Base-by-base conservation (phyloP, 2,113 vertebrate species). In the Trochalopteron elliotii region DNA sequence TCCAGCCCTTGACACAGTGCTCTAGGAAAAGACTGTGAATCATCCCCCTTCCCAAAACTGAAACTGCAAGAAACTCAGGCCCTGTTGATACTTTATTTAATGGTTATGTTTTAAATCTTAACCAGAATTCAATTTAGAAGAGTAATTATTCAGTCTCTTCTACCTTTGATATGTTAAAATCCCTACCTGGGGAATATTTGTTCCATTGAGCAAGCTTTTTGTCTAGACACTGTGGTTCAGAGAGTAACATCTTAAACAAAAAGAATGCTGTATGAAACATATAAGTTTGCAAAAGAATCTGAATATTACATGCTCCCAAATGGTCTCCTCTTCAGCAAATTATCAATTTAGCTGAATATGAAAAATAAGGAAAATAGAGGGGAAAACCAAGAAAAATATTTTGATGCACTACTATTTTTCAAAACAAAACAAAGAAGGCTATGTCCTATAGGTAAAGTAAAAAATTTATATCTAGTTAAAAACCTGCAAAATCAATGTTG, bases 1-100 rank as follows among this genome's bases (percentile, higher is more conserved):
- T 42, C 35, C 65, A 53, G 30, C 25, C 40, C 15, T 33, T 2
- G 9, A 27, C 1, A 3, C 0, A 0, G 8, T 14, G 11, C 25
- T 67, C 9, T 6, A 39, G 25, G 27, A 61, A 30, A 88, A 19
- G 7, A 22, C 20, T 37, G 19, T 35, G 53, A 27, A 33, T 35
- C 42, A 50, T 31, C 8, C 31, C 55, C 65, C 31, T 61, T 23
- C 17, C 15, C 22, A 67, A 71, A 90, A 35, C 6, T 5, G 6
- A 33, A 64, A 47, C 5, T 30, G 11, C 9, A 64, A 30, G 16
- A 90, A 80, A 80, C 4, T 14, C 10, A 87, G 24, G 21, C 18
- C 7, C 12, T 60, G 14, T 50, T 56, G 17, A 44, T 69, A 53
- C 3, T 47, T 55, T 47, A 33, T 15, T n/a, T 42, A 30, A 15